These are phyloP conservation scores for Zoanthus gigantus DNA, from an alignment of 92 coral and sea anemone genomes.

Conservation along the genomic window DNA sequence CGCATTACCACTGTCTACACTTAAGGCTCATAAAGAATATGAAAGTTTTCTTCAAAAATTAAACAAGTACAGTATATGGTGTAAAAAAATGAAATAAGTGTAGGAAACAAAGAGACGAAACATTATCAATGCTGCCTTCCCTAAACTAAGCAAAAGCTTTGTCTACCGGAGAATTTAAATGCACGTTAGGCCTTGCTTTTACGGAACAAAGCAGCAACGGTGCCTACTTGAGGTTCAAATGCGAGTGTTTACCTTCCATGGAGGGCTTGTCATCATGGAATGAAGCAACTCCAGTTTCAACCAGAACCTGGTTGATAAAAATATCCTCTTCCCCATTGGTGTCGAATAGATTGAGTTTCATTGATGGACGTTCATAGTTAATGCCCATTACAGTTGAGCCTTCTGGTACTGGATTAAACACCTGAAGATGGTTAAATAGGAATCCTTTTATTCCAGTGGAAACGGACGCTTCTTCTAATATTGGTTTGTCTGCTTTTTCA, in stretches of 20 bases:
- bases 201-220: not conserved
- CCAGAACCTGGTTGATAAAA: conserved; percentile 78
- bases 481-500: no score
- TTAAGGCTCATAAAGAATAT: not conserved
- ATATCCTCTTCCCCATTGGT: conserved; percentile 90
- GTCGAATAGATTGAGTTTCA: conserved; percentile 81
- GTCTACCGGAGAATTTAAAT: not conserved
- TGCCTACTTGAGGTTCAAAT: not conserved
- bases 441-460: no score
- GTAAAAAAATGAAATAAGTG: no score
- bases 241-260: not conserved
- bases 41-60: not conserved
- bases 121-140: no score
- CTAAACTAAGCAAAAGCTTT: not conserved
- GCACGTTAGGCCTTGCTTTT: no score
- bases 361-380: conserved; percentile 70
- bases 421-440: conserved; percentile 15
- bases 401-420: conserved; percentile 44
- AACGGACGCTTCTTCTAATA: no score
- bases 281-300: conserved; percentile 66
- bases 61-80: not conserved
- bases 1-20: not conserved
- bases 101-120: no score
- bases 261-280: not conserved
- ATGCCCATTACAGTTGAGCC: conserved; percentile 62